Conservation (phyloP, 2,113 vertebrate genomes). For the Oostethus manadensis region DNA sequence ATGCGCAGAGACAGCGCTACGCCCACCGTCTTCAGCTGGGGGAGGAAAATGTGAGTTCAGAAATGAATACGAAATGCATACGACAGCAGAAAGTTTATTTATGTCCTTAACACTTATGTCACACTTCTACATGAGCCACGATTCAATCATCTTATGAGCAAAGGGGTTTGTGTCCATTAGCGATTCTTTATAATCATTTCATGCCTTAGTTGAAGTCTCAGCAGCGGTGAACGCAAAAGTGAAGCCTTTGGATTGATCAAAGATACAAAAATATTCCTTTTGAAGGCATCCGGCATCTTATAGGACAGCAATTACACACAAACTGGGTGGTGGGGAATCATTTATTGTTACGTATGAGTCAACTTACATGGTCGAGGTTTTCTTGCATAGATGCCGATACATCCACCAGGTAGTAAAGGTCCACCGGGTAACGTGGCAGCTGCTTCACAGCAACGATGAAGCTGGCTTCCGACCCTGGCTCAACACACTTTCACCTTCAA, state of each 20-base stretch:
- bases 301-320: not conserved
- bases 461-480: constrained; percentile 79
- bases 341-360: not conserved
- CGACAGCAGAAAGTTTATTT: not conserved
- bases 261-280: not conserved
- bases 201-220: not conserved
- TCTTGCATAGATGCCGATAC: constrained; percentile 96
- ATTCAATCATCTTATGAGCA: not conserved
- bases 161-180: not conserved
- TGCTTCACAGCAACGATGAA: constrained; percentile 83
- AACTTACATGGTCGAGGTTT: constrained; percentile 81
- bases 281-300: not conserved
- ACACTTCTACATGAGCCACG: not conserved
- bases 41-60: not conserved
- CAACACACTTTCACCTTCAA: not conserved
- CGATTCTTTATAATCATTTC: not conserved
- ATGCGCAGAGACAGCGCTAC: constrained; percentile 87
- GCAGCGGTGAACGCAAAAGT: not conserved
- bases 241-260: not conserved
- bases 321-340: too few species aligned
- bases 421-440: constrained; percentile 89
- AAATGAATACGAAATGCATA: not conserved
- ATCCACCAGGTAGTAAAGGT: constrained; percentile 96
- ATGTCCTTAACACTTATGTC: not conserved
- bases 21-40: constrained; percentile 84